Evolutionary conservation across 2,113 vertebrate species (phyloP).

Genomic region (Megalops atlanticus): DNA sequence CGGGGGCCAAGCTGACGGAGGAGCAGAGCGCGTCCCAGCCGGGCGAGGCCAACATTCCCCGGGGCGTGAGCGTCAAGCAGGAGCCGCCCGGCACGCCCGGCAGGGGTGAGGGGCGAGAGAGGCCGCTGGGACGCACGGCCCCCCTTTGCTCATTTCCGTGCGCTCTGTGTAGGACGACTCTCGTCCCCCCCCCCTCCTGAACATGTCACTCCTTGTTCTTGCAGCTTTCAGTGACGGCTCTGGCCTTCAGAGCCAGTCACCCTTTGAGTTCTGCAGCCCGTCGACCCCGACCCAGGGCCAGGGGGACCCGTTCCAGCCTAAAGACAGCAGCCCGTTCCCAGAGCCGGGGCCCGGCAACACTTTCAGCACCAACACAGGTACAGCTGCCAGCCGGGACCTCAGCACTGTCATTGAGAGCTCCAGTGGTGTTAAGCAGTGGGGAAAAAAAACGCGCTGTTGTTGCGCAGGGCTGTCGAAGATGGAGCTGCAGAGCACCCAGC

Average conservation of each 20-base stretch:
- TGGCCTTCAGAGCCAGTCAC: conserved; percentile 68
- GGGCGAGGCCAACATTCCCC: conserved; percentile 64
- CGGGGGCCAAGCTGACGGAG: conserved; percentile 66
- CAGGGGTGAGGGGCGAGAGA: conserved; percentile 46
- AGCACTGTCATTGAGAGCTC: no score
- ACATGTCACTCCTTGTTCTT: not conserved
- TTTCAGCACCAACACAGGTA: conserved; percentile 76
- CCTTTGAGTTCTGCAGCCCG: conserved; percentile 77
- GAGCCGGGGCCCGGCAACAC: conserved; percentile 69
- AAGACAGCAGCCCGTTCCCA: conserved; percentile 67
- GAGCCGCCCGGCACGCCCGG: conserved; percentile 70
- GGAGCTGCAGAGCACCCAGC: conserved; percentile 64
- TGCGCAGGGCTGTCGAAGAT: conserved; percentile 62
- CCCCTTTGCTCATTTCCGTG: no score
- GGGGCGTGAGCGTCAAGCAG: conserved; percentile 71
- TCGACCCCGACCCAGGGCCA: conserved; percentile 70
- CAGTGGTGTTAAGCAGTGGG: no score
- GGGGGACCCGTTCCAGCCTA: conserved; percentile 72
- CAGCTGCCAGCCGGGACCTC: not conserved
- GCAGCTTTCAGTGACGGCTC: conserved; percentile 69
- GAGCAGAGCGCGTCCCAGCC: conserved; percentile 59
- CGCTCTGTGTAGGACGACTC: not conserved
- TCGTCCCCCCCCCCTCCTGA: not conserved
- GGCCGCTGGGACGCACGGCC: not conserved
- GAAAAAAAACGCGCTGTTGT: not conserved